phyloP scores from a whole-genome alignment of 1,140 invertebrate genomes.

The Lucilia cuprina region DNA sequence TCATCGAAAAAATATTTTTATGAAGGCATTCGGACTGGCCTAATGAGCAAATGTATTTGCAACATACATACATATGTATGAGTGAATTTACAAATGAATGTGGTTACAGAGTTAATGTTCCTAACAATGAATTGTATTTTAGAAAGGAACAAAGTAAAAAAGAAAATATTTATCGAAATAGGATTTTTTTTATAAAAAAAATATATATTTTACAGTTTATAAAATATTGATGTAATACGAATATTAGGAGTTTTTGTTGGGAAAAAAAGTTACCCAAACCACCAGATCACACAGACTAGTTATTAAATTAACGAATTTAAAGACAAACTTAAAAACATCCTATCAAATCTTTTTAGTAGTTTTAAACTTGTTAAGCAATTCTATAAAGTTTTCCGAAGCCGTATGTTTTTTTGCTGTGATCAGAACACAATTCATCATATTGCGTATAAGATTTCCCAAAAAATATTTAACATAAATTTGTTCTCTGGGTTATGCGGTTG shows the following conservation, averaged over 20 bases:
- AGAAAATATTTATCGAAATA: background rate
- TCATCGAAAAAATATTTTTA: too few relatives aligned
- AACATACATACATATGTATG: background rate
- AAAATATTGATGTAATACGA: background rate
- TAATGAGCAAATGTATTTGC: too few relatives aligned
- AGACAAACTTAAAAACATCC: too few relatives aligned
- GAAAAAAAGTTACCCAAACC: background rate
- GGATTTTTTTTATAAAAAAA: background rate
- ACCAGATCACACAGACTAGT: background rate
- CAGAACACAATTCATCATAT: too few relatives aligned
- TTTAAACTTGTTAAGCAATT: too few relatives aligned
- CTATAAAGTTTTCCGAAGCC: too few relatives aligned
- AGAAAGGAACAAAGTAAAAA: background rate
- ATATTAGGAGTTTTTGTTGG: background rate
- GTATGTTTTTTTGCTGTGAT: too few relatives aligned
- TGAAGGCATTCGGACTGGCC: too few relatives aligned
- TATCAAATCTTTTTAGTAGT: too few relatives aligned
- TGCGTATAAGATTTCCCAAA: too few relatives aligned
- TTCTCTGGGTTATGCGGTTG: too few relatives aligned
- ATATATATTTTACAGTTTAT: background rate
- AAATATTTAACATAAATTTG: too few relatives aligned
- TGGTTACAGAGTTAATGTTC: slow-evolving; percentile 10
- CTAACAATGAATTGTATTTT: background rate
- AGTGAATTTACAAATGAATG: background rate
- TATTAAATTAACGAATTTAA: background rate